phyloP scores from a whole-genome alignment of 2,797 vertebrate species.

The Heliangelus exortis region DNA sequence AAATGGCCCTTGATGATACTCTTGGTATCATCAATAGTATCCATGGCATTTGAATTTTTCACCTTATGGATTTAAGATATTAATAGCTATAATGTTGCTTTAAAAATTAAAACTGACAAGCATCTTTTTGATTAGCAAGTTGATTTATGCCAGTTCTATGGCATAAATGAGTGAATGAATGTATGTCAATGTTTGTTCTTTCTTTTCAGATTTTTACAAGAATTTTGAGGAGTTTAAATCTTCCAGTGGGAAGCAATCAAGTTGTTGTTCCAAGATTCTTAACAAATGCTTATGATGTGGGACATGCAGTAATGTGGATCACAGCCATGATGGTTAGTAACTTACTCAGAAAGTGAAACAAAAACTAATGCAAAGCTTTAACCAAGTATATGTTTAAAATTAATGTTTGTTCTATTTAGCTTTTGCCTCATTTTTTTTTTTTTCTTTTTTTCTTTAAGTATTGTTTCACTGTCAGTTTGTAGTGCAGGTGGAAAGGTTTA shows the following conservation, averaged over 20 bases:
- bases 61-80: not conserved
- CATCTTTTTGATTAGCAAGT: not conserved
- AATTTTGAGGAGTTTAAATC: constrained; percentile 94
- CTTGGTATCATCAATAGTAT: not conserved
- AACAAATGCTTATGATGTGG: constrained; percentile 94
- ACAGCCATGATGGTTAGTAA: constrained; percentile 93
- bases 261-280: constrained; percentile 91
- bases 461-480: not conserved
- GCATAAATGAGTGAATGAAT: not conserved
- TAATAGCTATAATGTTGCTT: not conserved
- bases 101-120: not conserved
- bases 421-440: not conserved
- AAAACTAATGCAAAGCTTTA: not conserved
- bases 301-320: constrained; percentile 95
- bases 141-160: not conserved
- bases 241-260: constrained; percentile 96
- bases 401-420: not conserved
- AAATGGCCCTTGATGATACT: not conserved
- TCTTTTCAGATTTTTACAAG: constrained; percentile 91
- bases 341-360: not conserved
- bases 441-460: not conserved
- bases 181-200: not conserved
- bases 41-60: not conserved
- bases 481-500: not conserved
- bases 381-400: not conserved